Base-by-base conservation (phyloP, 2,113 vertebrate genomes). In the Corythornis cristatus region DNA sequence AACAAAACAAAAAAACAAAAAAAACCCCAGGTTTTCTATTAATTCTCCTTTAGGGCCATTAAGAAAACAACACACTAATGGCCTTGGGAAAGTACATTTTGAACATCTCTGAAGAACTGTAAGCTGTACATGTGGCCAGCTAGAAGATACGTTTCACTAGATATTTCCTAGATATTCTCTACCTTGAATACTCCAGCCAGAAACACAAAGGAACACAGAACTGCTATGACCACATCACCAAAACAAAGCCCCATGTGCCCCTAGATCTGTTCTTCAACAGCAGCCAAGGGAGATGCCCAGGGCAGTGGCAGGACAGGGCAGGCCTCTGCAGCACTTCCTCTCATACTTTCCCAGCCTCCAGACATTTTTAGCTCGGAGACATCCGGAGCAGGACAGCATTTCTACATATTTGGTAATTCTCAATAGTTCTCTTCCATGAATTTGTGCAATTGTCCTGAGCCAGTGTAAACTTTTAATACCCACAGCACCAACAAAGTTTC, bases 351-450 rank as follows among this genome's bases (percentile, higher is more conserved):
- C 96, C 92, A 96, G 72, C 88, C 90, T 93, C 35, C n/a, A 64
- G 83, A 91, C 83, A 89, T 95, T 95, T 96, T 95, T 94, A 96
- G 95, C 68, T 88, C 93, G 73, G 64, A 22, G 46, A 94, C 92
- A 95, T 96, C 95, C 95, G 85, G 70, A 96, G 90, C 72, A 89
- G 76, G 76, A 96, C 86, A 88, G n/a, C 76, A 88, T 91, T 96
- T 95, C 93, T 95, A 93, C 92, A 90, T 96, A 96, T 93, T 94
- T 95, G 96, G 93, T 94, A 93, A 96, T 88, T 88, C 93, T 89
- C 83, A 4, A 56, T 35, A 56, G 88, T 93, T 91, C 75, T 79
- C 75, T 94, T 83, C 79, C 92, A 90, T 74, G 79, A 93, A 86
- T 96, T 86, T 89, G 51, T 91, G 88, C 75, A 77, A 91, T 81